Base-by-base conservation (phyloP, 2,113 vertebrate genomes). In the Pseudorasbora parva region DNA sequence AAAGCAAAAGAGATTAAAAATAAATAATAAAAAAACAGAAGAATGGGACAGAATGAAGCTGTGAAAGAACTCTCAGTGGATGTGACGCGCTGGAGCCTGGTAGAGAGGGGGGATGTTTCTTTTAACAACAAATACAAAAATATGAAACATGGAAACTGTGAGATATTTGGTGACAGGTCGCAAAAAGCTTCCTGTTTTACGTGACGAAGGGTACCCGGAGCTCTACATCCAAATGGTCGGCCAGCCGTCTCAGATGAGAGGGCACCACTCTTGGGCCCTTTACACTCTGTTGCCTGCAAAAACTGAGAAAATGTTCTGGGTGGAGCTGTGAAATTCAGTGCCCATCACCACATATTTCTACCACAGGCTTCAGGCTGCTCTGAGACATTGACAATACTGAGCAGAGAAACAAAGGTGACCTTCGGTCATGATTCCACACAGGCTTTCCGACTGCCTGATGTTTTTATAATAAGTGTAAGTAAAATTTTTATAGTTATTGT, bases 91-190 rank as follows among this genome's bases (percentile, higher is more conserved):
- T 84, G 78, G 78, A 68, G 83, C 87, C 90, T 78, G 84, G 27
- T 51, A 78, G 77, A 19, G 33, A 19, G 33, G 71, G 80, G 86
- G 84, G 90, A 37, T 86, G 80, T 86, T 88, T 88, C 71, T 87
- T 90, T 83, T 85, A 85, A 82, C 82, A 89, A 91, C 86, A 80
- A 90, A 92, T 88, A 87, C 87, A 89, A 90, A 89, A 87, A 66
- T 86, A 87, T 76, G 82, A 88, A 91, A 91, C 85, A 91, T 88
- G 90, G 90, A 91, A 93, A 92, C 89, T 93, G 89, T 90, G 90
- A 93, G 87, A 90, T 92, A 90, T 90, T 89, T 82, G 84, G 89
- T 92, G 92, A 90, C 89, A 92, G 90, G 89, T 89, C 89, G 92
- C 88, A 91, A 95, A 95, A 93, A 94, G 92, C 93, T 91, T 93